phyloP scores from a whole-genome alignment of 2,113 vertebrate genomes.

The Tragelaphus imberbis region DNA sequence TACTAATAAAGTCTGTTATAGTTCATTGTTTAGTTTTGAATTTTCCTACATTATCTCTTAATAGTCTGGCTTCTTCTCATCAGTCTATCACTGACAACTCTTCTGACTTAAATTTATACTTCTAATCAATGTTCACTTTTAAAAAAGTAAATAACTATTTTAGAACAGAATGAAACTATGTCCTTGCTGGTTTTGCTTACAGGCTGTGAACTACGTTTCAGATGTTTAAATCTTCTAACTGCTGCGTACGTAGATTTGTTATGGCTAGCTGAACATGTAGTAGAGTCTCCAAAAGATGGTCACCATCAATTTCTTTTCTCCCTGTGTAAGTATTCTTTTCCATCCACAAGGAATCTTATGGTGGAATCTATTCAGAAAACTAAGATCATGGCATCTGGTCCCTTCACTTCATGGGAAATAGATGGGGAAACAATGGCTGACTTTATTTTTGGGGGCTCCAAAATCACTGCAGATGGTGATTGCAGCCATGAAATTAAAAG shows the following conservation, averaged over 20 bases:
- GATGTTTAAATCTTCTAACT: neutral
- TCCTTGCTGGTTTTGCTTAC: neutral
- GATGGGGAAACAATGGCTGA: neutral
- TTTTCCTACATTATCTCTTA: neutral
- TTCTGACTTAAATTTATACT: neutral
- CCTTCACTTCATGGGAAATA: neutral
- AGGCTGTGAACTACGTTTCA: neutral
- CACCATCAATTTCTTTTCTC: neutral
- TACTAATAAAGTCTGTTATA: neutral
- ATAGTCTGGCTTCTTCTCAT: neutral
- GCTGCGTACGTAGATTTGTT: neutral
- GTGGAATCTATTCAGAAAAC: neutral
- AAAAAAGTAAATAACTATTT: neutral
- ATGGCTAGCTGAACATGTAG: neutral
- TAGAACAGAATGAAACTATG: neutral
- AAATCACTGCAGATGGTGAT: neutral
- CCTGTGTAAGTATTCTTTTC: neutral
- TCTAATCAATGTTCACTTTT: neutral
- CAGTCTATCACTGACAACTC: neutral
- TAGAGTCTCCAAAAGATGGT: neutral
- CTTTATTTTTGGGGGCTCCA: rapidly evolving
- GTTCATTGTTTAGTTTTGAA: neutral
- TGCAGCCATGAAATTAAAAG: neutral
- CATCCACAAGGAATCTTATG: neutral
- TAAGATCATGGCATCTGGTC: neutral